These are phyloP conservation scores for Malachius bipustulatus DNA, from an alignment of 2,888 invertebrate species.

Conservation along the genomic window DNA sequence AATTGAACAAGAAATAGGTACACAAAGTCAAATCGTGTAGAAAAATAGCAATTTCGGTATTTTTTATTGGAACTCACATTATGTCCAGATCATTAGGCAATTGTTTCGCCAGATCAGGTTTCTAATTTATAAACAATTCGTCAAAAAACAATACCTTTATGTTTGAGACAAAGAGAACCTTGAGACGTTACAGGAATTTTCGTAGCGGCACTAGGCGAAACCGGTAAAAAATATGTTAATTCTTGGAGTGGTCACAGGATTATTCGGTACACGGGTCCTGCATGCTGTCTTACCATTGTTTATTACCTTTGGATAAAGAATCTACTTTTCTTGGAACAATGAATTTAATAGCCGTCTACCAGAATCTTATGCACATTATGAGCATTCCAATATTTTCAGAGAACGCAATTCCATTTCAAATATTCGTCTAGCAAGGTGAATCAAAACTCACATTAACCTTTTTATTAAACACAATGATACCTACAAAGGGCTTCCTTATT, in stretches of 20 bases:
- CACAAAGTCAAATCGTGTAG: conserved; percentile 3
- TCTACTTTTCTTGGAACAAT: no score
- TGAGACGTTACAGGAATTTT: conserved; percentile 25
- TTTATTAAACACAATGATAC: no score
- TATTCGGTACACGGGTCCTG: conserved; percentile 24
- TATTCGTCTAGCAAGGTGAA: no score
- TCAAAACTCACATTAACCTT: no score
- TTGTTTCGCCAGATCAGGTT: conserved; percentile 22
- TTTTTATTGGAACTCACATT: conserved; percentile 11
- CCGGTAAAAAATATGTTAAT: conserved; percentile 28
- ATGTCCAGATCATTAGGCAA: conserved; percentile 23
- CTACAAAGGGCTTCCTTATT: no score
- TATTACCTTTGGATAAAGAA: no score
- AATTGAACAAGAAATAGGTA: not conserved
- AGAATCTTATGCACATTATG: no score
- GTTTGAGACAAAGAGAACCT: conserved; percentile 25
- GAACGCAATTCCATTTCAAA: no score
- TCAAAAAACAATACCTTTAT: conserved; percentile 19
- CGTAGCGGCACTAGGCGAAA: conserved; percentile 23
- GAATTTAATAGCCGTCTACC: no score
- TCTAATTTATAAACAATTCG: conserved; percentile 24
- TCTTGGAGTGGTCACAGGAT: conserved; percentile 23
- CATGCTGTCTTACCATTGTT: conserved; percentile 8
- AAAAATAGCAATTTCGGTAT: not conserved
- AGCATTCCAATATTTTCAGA: no score